Conservation (phyloP, 2,888 invertebrate species). For the Lampropteryx suffumata region DNA sequence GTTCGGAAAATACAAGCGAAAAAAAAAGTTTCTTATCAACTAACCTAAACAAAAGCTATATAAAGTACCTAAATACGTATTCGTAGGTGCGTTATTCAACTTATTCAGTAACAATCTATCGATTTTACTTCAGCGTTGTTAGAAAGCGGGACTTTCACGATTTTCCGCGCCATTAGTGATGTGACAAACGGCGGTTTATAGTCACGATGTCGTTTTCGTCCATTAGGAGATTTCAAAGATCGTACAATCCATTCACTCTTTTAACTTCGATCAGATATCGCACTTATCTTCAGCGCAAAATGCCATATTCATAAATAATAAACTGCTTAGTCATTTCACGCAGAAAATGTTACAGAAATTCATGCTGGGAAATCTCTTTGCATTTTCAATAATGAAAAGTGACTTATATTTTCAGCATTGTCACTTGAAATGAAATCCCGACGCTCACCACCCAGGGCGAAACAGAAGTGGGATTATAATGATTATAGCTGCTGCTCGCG, state of each 20-base stretch:
- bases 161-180: conserved; percentile 75
- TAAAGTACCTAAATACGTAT: not conserved
- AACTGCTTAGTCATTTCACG: conserved; percentile 29
- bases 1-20: too few relatives aligned
- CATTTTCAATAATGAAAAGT: conserved; percentile 15
- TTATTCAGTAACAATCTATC: conserved; percentile 63
- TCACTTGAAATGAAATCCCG: conserved; percentile 12
- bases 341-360: conserved; percentile 31
- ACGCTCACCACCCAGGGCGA: not conserved
- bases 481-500: too few relatives aligned
- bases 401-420: conserved; percentile 4
- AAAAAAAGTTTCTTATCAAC: too few relatives aligned
- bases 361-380: conserved; percentile 20
- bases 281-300: conserved; percentile 49
- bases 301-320: conserved; percentile 30
- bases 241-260: conserved; percentile 65
- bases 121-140: conserved; percentile 62
- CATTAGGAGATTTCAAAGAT: conserved; percentile 73
- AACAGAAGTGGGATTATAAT: too few relatives aligned
- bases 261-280: conserved; percentile 60
- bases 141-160: conserved; percentile 67
- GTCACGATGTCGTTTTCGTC: conserved; percentile 72
- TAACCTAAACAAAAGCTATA: too few relatives aligned
- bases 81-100: conserved; percentile 17
- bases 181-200: conserved; percentile 75